Evolutionary conservation across 2,888 invertebrate genomes (phyloP).

Genomic region (Phasia obesa): DNA sequence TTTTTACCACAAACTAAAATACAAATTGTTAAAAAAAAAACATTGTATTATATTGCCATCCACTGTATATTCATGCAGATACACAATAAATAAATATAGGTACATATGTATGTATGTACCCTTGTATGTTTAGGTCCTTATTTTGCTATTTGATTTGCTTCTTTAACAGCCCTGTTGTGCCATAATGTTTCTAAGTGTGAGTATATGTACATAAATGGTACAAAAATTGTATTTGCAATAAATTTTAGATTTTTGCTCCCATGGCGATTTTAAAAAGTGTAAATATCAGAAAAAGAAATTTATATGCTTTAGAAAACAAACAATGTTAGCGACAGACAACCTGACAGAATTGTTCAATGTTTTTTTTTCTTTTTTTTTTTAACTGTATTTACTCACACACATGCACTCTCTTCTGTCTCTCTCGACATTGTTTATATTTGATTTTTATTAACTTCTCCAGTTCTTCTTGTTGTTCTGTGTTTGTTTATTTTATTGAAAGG

Average conservation of each 20-base stretch:
- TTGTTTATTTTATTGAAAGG: conserved; percentile 20
- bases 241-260: conserved; percentile 51
- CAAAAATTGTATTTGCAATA: conserved; percentile 2
- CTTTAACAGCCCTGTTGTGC: too few relatives aligned
- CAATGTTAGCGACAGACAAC: not conserved
- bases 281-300: not conserved
- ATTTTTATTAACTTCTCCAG: conserved; percentile 25
- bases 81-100: too few relatives aligned
- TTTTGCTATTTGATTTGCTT: too few relatives aligned
- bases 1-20: too few relatives aligned
- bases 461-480: conserved; percentile 16
- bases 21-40: too few relatives aligned
- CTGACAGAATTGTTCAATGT: not conserved
- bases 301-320: not conserved
- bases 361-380: conserved; percentile 2
- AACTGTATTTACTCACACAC: not conserved
- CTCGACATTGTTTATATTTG: conserved; percentile 26
- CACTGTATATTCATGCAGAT: too few relatives aligned
- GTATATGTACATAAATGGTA: not conserved
- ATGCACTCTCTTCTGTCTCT: not conserved
- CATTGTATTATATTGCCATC: too few relatives aligned
- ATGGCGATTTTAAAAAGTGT: conserved; percentile 37
- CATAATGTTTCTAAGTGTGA: too few relatives aligned
- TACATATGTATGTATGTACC: too few relatives aligned
- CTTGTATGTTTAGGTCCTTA: too few relatives aligned